A percentile compares a stretch with the other conserved stretches of the same genome.
Evolutionary conservation across 2,797 vertebrate species (phyloP).

Genomic region (Mycteria americana): DNA sequence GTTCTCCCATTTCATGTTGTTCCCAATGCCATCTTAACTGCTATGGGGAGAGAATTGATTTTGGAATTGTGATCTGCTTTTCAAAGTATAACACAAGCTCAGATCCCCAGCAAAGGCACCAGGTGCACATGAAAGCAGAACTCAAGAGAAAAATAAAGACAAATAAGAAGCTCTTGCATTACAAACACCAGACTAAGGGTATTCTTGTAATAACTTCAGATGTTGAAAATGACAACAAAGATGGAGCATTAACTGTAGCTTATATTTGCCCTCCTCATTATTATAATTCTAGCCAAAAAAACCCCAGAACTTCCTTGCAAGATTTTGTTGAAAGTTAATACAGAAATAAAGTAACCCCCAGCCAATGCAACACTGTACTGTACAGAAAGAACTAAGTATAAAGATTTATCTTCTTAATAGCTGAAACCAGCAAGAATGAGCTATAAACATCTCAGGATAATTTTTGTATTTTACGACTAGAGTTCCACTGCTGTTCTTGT

Average conservation of each 20-base stretch:
- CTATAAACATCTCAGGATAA: not conserved
- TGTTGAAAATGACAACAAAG: not conserved
- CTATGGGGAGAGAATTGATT: not conserved
- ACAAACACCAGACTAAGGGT: not conserved
- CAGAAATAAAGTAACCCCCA: not conserved
- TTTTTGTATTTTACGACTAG: not conserved
- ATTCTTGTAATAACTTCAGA: not conserved
- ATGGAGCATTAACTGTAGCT: not conserved
- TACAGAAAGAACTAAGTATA: not conserved
- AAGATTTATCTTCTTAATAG: not conserved
- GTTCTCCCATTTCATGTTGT: not conserved
- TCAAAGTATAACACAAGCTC: not conserved
- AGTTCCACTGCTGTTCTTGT: not conserved
- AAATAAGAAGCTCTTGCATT: not conserved
- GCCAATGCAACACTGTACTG: not conserved
- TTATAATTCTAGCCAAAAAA: not conserved
- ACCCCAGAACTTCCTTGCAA: not conserved
- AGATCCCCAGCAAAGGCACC: not conserved
- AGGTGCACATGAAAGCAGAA: not conserved
- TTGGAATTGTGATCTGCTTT: not conserved
- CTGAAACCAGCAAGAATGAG: not conserved
- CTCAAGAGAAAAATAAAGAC: not conserved
- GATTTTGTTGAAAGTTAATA: not conserved
- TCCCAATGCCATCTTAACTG: not conserved
- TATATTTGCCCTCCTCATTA: not conserved